These are phyloP conservation scores for Calyptomena viridis DNA, from an alignment of 2,113 vertebrate genomes.

Conservation along the genomic window DNA sequence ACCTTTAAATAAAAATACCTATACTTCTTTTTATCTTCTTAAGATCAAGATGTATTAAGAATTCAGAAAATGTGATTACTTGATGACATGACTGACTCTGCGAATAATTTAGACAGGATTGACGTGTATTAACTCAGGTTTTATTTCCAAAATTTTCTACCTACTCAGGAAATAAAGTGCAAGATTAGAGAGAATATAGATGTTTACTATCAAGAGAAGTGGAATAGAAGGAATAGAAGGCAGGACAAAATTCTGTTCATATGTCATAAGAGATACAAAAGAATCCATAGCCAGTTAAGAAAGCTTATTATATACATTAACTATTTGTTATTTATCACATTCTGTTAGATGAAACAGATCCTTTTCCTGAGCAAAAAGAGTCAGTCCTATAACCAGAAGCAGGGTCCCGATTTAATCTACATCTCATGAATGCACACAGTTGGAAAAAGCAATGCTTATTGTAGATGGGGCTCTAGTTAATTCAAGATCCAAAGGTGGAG, in stretches of 20 bases:
- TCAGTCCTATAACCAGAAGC: background rate
- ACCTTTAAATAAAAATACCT: background rate
- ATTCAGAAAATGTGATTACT: background rate
- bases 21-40: background rate
- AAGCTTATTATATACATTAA: background rate
- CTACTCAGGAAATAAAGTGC: background rate
- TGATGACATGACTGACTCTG: background rate
- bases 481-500: background rate
- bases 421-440: background rate
- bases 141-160: background rate
- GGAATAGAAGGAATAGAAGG: background rate
- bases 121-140: background rate
- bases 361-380: background rate
- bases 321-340: background rate
- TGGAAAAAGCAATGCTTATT: background rate
- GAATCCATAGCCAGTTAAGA: background rate
- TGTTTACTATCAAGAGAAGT: background rate
- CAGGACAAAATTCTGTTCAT: background rate
- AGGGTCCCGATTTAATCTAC: background rate
- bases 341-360: background rate
- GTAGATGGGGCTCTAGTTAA: background rate
- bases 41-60: background rate
- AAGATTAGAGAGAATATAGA: background rate
- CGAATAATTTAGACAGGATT: background rate
- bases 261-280: background rate